These are phyloP conservation scores for Phoronis australis DNA, from an alignment of 2,888 invertebrate genomes.

Conservation along the genomic window DNA sequence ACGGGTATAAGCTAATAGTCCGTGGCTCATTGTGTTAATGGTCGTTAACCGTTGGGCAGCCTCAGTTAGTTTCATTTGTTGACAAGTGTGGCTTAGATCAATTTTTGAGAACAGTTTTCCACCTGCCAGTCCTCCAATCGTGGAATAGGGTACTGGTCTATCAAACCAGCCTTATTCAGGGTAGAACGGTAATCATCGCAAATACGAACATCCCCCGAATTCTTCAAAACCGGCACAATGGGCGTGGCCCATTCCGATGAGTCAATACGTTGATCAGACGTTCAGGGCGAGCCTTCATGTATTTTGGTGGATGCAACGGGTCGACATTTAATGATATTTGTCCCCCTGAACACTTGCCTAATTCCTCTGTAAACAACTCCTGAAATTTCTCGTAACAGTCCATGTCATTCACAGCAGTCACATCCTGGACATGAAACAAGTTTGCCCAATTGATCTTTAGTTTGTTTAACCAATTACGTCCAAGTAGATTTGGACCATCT, in stretches of 20 bases:
- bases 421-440: no score
- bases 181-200: slow-evolving; percentile 16
- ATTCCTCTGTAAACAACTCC: no score
- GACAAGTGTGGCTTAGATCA: slow-evolving; percentile 24
- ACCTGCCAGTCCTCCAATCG: slow-evolving; percentile 13
- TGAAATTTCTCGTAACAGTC: no score
- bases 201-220: slow-evolving; percentile 7
- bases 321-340: no score
- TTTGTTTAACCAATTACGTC: no score
- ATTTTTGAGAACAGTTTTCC: slow-evolving; percentile 15
- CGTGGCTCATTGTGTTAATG: slow-evolving; percentile 20
- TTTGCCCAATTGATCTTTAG: no score
- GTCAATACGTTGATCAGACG: no score
- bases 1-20: slow-evolving; percentile 22
- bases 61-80: slow-evolving; percentile 16
- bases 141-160: slow-evolving; percentile 18
- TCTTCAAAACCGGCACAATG: slow-evolving; percentile 15
- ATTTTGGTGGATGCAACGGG: no score
- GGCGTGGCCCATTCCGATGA: slow-evolving; percentile 18
- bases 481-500: no score
- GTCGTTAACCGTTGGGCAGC: slow-evolving; percentile 13
- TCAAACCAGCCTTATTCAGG: slow-evolving; percentile 8
- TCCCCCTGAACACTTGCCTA: no score
- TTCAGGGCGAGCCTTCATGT: no score
- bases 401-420: no score